These are phyloP conservation scores for Xestia xanthographa DNA, from an alignment of 2,888 invertebrate genomes.

Conservation along the genomic window DNA sequence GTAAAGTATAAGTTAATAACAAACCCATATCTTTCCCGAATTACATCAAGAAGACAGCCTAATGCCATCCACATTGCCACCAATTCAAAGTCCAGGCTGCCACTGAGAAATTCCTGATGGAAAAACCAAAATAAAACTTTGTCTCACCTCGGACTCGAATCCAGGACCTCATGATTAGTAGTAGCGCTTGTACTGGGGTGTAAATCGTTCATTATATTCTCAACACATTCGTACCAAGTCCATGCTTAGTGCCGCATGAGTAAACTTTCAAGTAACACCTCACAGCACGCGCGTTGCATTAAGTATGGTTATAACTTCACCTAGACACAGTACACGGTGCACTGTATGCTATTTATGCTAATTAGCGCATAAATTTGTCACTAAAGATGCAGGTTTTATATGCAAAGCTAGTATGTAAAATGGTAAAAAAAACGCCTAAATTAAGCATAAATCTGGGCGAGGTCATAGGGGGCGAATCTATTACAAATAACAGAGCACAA, in stretches of 20 bases:
- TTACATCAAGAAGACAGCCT: too few relatives aligned
- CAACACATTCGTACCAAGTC: too few relatives aligned
- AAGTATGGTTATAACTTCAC: background rate
- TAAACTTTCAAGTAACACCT: conserved; percentile 7
- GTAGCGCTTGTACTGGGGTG: background rate
- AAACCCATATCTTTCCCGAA: background rate
- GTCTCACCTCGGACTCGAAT: background rate
- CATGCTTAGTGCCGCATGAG: too few relatives aligned
- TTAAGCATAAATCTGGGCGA: too few relatives aligned
- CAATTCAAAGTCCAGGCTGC: too few relatives aligned
- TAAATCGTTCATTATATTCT: background rate
- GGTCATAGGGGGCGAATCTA: too few relatives aligned
- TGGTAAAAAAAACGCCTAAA: background rate
- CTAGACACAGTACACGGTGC: background rate
- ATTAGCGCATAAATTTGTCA: background rate
- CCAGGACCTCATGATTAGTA: background rate
- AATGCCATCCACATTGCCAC: background rate
- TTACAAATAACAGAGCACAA: background rate
- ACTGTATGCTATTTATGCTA: conserved; percentile 1
- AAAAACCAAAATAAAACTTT: background rate
- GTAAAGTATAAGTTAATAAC: too few relatives aligned
- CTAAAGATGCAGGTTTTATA: background rate
- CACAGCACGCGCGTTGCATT: background rate
- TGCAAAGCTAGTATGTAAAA: background rate
- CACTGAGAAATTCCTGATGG: too few relatives aligned